Evolutionary conservation across 2,113 vertebrate genomes (phyloP).

Genomic region (Ia io): DNA sequence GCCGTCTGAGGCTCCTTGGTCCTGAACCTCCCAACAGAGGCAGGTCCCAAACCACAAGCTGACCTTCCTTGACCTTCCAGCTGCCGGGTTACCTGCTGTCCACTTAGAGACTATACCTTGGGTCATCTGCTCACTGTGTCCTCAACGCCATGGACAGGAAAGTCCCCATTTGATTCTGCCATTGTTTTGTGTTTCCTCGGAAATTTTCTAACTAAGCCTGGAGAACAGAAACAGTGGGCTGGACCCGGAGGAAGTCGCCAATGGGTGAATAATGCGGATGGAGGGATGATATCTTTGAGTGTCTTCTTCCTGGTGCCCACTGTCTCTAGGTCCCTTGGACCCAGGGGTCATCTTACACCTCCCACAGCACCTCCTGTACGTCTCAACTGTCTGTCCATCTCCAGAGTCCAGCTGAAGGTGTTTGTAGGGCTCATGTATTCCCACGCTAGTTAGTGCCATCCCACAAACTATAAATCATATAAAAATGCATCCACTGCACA

Average conservation of each 20-base stretch:
- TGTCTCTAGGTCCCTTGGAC: not conserved
- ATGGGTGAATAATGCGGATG: accelerated
- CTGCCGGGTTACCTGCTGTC: not conserved
- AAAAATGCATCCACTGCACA: not conserved
- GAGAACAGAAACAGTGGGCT: accelerated
- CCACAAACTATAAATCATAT: not conserved
- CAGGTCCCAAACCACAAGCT: not conserved
- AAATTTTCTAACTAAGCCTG: not conserved
- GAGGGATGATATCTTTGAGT: not conserved
- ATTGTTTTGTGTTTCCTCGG: not conserved
- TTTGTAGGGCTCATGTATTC: not conserved
- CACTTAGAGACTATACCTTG: no score
- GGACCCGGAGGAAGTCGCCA: no score
- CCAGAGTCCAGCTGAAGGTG: not conserved
- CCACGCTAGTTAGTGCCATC: accelerated
- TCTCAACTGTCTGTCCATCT: not conserved
- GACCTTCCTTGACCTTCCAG: not conserved
- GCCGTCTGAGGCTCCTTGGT: accelerated
- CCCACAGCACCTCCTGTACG: not conserved
- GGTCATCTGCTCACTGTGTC: not conserved
- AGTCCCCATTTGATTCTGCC: not conserved
- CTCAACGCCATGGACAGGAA: not conserved
- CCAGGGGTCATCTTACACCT: no score
- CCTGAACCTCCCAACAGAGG: not conserved
- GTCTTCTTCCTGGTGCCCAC: not conserved